Evolutionary conservation across 2,797 vertebrate species (phyloP), one percentile per base, ranked within the genome.

Genomic region (Diglossa cyanea): DNA sequence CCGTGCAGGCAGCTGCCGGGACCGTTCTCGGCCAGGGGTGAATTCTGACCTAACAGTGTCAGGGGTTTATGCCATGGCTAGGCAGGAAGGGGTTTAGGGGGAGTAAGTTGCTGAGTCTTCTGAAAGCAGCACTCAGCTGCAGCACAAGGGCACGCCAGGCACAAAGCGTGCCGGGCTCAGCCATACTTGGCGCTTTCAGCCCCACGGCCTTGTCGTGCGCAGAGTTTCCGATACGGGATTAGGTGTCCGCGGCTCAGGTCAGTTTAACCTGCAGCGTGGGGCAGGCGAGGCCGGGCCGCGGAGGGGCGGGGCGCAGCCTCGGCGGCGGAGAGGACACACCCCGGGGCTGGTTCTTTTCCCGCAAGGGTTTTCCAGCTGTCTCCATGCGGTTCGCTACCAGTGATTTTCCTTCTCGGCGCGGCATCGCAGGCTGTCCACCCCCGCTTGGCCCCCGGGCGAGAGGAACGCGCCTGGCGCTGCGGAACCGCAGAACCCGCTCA

Each of bases 261-360:
- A 47, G 37, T 1, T 42, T 4, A 17, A 58, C 78, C 31, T 0
- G 66, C 16, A 0, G 28, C 4, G 8, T 1, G 24, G 0, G 33
- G 5, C 14, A 31, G 42, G 5, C 7, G 8, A 5, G 13, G 30
- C 26, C 67, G 33, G 39, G 18, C 37, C 13, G 39, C n/a, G 25
- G 21, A 15, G 39, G 7, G n/a, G 9, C 6, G 1, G 40, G 17
- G 40, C 40, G 40, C 40, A 42, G 40, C 40, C 40, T 42, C 42
- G 42, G 31, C 2, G 7, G 2, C 6, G n/a, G 44, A 7, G 18
- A 37, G 15, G 4, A 17, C 35, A 17, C 57, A 53, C 4, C 15
- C 23, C 50, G 31, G 5, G 17, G 3, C 44, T 3, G 62, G 18
- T 2, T 40, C n/a, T 21, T 13, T 18, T 23, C 5, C 33, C 8